phyloP scores from a whole-genome alignment of 2,888 invertebrate species.

The Meiosimyza platycephala region DNA sequence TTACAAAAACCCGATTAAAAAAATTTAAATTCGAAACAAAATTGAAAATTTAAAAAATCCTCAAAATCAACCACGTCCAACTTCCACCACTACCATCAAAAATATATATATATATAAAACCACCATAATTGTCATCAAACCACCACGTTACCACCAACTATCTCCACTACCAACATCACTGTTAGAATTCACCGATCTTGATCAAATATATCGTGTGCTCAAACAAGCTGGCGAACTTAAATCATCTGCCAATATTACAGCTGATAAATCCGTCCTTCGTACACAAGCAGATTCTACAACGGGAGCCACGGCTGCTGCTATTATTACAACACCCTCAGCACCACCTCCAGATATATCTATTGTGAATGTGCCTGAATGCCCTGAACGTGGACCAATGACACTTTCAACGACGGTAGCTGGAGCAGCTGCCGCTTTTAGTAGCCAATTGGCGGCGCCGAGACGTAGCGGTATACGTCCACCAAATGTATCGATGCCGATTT shows the following conservation, averaged over 20 bases:
- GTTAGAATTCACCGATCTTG: constrained; percentile 74
- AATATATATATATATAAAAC: neutral
- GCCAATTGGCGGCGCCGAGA: constrained; percentile 53
- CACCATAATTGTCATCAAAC: constrained; percentile 2
- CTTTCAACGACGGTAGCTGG: constrained; percentile 13
- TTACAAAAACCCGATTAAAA: neutral
- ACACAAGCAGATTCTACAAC: constrained; percentile 33
- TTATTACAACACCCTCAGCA: constrained; percentile 38
- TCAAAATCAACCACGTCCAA: constrained; percentile 30
- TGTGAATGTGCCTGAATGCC: constrained; percentile 64
- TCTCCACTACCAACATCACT: constrained; percentile 29
- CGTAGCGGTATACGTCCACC: constrained; percentile 60
- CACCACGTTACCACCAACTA: neutral
- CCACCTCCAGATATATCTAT: constrained; percentile 63
- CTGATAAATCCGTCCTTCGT: constrained; percentile 62
- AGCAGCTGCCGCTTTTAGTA: constrained; percentile 4
- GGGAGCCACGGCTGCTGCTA: constrained; percentile 39
- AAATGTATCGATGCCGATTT: constrained; percentile 61
- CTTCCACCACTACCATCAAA: constrained; percentile 37
- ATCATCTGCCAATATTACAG: constrained; percentile 72
- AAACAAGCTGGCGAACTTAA: constrained; percentile 87
- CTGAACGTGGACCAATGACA: constrained; percentile 49
- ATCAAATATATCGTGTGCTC: constrained; percentile 94
- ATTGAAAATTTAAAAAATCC: constrained; percentile 30
- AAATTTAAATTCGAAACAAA: constrained; percentile 27